A percentile compares a stretch with the other conserved stretches of the same genome.
phyloP scores from a whole-genome alignment of 2,113 vertebrate species.

The Gymnogyps californianus region DNA sequence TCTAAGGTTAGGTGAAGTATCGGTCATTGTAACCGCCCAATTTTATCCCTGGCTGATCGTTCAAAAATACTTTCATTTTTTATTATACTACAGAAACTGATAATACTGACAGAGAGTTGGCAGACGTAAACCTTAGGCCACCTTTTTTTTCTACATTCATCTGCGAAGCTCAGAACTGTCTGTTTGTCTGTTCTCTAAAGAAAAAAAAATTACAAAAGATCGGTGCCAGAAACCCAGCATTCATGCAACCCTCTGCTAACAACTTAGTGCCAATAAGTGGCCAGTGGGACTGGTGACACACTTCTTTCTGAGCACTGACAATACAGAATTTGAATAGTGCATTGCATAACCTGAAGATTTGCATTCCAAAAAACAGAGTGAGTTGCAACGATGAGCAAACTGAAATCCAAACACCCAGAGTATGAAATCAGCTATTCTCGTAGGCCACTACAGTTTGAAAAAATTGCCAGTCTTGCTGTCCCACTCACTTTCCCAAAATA shows the following conservation, averaged over 20 bases:
- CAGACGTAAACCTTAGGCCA: background rate
- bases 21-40: background rate
- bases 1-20: background rate
- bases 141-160: background rate
- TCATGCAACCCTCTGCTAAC: background rate
- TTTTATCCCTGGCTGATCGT: background rate
- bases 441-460: background rate
- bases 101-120: background rate
- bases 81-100: background rate
- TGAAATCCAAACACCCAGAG: background rate
- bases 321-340: background rate
- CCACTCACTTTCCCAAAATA: background rate
- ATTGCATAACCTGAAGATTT: conserved; percentile 1
- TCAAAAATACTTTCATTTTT: background rate
- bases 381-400: background rate
- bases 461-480: background rate
- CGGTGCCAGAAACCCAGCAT: background rate
- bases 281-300: background rate
- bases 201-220: background rate
- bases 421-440: background rate
- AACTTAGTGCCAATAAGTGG: background rate
- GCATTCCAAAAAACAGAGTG: background rate
- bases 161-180: background rate
- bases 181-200: background rate
- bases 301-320: background rate